A percentile compares a stretch with the other conserved stretches of the same genome.
Evolutionary conservation across 92 coral and sea anemone species (phyloP).

Genomic region (Montipora capitata): DNA sequence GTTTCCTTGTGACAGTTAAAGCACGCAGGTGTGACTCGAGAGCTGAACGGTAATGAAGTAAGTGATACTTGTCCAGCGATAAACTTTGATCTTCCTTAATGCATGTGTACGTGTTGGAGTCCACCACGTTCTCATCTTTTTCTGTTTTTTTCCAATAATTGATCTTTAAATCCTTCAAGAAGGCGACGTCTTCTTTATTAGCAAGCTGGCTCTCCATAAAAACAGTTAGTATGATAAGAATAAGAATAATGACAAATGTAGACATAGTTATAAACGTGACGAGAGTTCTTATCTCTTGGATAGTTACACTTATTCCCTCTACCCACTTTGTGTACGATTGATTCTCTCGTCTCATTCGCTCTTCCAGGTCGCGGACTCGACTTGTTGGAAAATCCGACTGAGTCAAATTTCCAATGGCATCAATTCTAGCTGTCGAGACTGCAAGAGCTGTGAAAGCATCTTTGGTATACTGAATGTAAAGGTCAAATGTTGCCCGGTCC

Average conservation of each 20-base stretch:
- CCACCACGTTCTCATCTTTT: too few relatives aligned
- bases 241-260: too few relatives aligned
- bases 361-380: slow-evolving; percentile 30
- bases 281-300: not conserved
- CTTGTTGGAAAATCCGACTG: slow-evolving; percentile 59
- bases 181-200: too few relatives aligned
- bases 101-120: too few relatives aligned
- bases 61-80: too few relatives aligned
- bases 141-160: too few relatives aligned
- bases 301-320: not conserved
- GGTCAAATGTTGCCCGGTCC: slow-evolving; percentile 41
- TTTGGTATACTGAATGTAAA: slow-evolving; percentile 22
- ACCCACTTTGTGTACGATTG: slow-evolving; percentile 11
- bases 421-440: slow-evolving; percentile 19
- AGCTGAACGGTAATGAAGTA: not conserved
- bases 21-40: not conserved
- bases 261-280: not conserved
- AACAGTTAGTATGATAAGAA: too few relatives aligned
- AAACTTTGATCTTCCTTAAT: too few relatives aligned
- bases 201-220: not conserved
- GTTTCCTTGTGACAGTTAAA: slow-evolving; percentile 1
- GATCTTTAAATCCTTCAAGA: too few relatives aligned
- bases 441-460: slow-evolving; percentile 60
- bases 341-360: not conserved
- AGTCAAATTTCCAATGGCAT: slow-evolving; percentile 33